Base-by-base conservation (phyloP, 2,797 vertebrate genomes). In the Brachyalestes nurse region DNA sequence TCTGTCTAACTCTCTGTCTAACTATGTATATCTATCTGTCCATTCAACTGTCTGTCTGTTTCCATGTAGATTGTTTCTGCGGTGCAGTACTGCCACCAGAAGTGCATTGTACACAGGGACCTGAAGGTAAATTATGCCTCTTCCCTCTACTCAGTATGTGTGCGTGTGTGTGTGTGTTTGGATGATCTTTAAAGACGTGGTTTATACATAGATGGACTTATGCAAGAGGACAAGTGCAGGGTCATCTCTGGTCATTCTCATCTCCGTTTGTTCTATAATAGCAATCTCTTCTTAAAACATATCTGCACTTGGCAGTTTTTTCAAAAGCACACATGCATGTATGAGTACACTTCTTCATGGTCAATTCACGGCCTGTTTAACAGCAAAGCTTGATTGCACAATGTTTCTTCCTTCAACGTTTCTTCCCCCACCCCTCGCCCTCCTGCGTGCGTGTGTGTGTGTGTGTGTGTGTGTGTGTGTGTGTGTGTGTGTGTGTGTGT, bases 21-120 rank as follows among this genome's bases (percentile, higher is more conserved):
- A 55, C 45, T 12, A 49, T 49, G 75, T 66, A 60, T 13, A 69
- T 55, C 4, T 69, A 12, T 81, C 23, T 51, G 2, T 69, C 42
- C 58, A 25, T n/a, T 51, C 81, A 12, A 12, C 51, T 74, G 49
- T 69, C 0, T 71, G 62, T 77, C 14, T 74, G 6, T 75, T 25
- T 40, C 2, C 83, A 21, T 71, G 42, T 64, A 60, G 45, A 87
- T 87, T 80, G 86, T 85, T 65, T 87, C 97, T 89, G 97, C 97
- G 13, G 97, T 98, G 91, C 97, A 98, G 94, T 98, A 98, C 91
- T 98, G 97, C 90, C 97, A 98, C 93, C 96, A 97, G 93, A 98
- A 98, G 92, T 95, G 95, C 87, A 98, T 98, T 89, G 97, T 98
- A 82, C 97, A 98, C 87, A 93, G 97, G 92, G 97, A 98, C 93